Evolutionary conservation across 2,888 invertebrate species (phyloP).

Genomic region (Plagodis dolabraria): DNA sequence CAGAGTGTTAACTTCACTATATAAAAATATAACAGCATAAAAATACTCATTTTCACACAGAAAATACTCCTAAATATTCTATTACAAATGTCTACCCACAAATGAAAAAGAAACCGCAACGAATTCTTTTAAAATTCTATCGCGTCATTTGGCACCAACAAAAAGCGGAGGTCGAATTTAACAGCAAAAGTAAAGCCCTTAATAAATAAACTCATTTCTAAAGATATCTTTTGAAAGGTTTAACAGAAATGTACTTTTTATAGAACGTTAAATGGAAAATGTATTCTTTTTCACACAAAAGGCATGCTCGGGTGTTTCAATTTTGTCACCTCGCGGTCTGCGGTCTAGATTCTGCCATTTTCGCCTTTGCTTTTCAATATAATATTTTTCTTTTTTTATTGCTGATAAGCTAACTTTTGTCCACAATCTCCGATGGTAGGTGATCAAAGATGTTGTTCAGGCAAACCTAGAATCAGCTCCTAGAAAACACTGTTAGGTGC

Average conservation of each 20-base stretch:
- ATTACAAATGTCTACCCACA: background rate
- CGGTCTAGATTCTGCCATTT: background rate
- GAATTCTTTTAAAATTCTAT: constrained; percentile 12
- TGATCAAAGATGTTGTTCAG: too few relatives aligned
- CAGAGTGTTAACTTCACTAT: too few relatives aligned
- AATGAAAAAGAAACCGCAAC: constrained; percentile 2
- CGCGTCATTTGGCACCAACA: constrained; percentile 11
- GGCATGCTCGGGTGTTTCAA: background rate
- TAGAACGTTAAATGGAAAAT: constrained; percentile 5
- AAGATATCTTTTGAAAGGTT: constrained; percentile 14
- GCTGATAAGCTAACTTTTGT: too few relatives aligned
- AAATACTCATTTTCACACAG: background rate
- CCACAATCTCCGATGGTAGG: too few relatives aligned
- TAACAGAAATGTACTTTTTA: constrained; percentile 11
- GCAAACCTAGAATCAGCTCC: too few relatives aligned
- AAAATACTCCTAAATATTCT: background rate
- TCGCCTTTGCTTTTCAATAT: too few relatives aligned
- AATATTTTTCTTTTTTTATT: too few relatives aligned
- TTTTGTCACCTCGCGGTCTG: background rate
- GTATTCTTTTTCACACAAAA: constrained; percentile 12
- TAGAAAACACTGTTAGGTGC: too few relatives aligned
- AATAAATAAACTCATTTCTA: constrained; percentile 14
- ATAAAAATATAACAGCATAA: too few relatives aligned
- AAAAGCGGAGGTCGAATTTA: constrained; percentile 5
- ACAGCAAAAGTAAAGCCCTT: constrained; percentile 6